These are phyloP conservation scores for Drosophila watanabei DNA, from an alignment of 1,140 invertebrate genomes.

Conservation along the genomic window DNA sequence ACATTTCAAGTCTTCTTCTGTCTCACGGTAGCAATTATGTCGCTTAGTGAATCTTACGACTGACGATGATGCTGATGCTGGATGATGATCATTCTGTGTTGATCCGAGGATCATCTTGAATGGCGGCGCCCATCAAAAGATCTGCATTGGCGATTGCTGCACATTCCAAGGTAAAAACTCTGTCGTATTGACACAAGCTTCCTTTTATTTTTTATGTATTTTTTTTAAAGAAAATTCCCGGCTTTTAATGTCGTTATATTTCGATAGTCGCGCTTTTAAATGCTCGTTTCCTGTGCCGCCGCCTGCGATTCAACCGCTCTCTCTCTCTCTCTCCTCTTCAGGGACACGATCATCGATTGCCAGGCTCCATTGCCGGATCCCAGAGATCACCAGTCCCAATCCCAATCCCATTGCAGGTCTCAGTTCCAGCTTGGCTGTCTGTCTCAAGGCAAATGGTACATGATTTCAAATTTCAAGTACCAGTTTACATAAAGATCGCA, in stretches of 20 bases:
- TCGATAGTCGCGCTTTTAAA: constrained; percentile 81
- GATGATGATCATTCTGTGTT: constrained; percentile 24
- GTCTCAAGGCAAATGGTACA: constrained; percentile 83
- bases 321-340: constrained; percentile 46
- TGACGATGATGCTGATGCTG: constrained; percentile 63
- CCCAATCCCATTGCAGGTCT: constrained; percentile 25
- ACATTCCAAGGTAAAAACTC: constrained; percentile 71
- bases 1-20: constrained; percentile 5
- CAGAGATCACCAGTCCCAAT: constrained; percentile 24
- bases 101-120: constrained; percentile 26
- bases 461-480: constrained; percentile 85
- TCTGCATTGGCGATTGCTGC: constrained; percentile 48
- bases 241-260: constrained; percentile 77
- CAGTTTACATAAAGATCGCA: constrained; percentile 79
- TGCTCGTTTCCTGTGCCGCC: constrained; percentile 81
- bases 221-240: constrained; percentile 38
- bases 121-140: constrained; percentile 80
- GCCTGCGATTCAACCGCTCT: constrained; percentile 9
- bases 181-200: constrained; percentile 80
- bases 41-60: constrained; percentile 71
- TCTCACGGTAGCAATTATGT: constrained; percentile 84
- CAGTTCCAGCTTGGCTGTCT: constrained; percentile 42
- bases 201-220: constrained; percentile 32
- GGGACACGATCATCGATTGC: constrained; percentile 73
- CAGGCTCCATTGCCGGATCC: constrained; percentile 34